Evolutionary conservation across 2,113 vertebrate species (phyloP), one percentile per base, ranked within the genome.

Genomic region (Epinephelus fuscoguttatus): DNA sequence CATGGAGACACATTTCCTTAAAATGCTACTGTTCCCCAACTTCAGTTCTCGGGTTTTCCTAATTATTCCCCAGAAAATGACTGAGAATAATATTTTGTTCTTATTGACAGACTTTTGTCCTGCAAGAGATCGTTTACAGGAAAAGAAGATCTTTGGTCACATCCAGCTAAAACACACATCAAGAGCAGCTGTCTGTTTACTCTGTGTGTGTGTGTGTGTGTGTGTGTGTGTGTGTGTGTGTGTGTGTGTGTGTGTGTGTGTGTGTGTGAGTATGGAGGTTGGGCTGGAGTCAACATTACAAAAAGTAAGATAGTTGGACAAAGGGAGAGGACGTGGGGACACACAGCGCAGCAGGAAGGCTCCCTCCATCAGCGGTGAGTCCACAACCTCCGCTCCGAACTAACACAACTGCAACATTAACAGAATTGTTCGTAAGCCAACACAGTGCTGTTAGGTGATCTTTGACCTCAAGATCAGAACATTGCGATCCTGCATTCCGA

Each of bases 281-380:
- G 84, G 78, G 70, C 81, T 79, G 80, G 72, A 93, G 88, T 90
- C 90, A 85, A 74, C 73, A 56, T 86, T 80, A 82, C 86, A 87
- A 82, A 92, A 91, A 89, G 88, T 84, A 62, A 89, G 81, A 60
- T 13, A 75, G 80, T 59, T 78, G 75, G 86, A 79, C 71, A 66
- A 90, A 81, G 81, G 68, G 74, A 91, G 88, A 88, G 67, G 86
- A 93, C 74, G 21, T 30, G 52, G 14, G 78, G 81, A 89, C 87
- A 33, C 63, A 60, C 17, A 30, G 70, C 66, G 50, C 86, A 45
- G 74, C 56, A 73, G 85, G 62, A 85, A 89, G 77, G 78, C 57
- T 88, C 67, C 64, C 33, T 47, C 37, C 77, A 27, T 70, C 63
- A 59, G 27, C 27, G 75, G 88, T 91, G 87, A 88, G 89, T 92